Conservation (phyloP, 2,797 vertebrate species). For the Hydrocynus forskahlii region DNA sequence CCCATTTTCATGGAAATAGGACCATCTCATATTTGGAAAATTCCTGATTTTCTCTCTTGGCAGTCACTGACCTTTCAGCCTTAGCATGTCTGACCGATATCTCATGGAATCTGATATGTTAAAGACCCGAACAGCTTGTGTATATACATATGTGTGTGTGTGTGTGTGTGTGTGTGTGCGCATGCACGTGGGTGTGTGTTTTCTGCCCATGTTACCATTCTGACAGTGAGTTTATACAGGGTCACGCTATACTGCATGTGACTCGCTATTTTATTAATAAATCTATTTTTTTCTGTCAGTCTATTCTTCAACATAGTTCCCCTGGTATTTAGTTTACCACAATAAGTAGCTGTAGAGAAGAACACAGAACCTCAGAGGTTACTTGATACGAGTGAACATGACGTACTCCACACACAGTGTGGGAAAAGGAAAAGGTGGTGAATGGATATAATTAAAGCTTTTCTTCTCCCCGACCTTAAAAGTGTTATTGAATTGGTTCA, state of each 20-base stretch:
- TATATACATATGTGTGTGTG: slow-evolving; percentile 2
- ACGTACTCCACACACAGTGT: background rate
- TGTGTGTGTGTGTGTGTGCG: background rate
- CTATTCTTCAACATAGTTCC: background rate
- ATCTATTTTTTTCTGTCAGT: background rate
- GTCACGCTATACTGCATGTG: slow-evolving; percentile 46
- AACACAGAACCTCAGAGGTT: background rate
- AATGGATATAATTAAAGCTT: slow-evolving; percentile 7
- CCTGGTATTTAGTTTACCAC: background rate
- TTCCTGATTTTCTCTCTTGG: background rate
- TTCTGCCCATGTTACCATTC: background rate
- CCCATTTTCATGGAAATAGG: slow-evolving; percentile 14
- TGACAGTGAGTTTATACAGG: slow-evolving; percentile 29
- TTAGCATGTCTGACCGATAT: slow-evolving; percentile 13
- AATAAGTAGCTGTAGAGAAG: background rate
- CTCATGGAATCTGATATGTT: slow-evolving; percentile 18
- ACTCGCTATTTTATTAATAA: slow-evolving; percentile 38
- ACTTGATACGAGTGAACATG: background rate
- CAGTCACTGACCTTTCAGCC: slow-evolving; percentile 14
- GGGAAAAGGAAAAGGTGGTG: slow-evolving; percentile 37
- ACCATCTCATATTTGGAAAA: background rate
- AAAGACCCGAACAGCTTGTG: slow-evolving; percentile 12
- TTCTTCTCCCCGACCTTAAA: slow-evolving; percentile 18
- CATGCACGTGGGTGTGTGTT: background rate
- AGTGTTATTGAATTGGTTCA: slow-evolving; percentile 31